Base-by-base conservation (phyloP, 2,113 vertebrate species). In the Chamaetylas fuelleborni region DNA sequence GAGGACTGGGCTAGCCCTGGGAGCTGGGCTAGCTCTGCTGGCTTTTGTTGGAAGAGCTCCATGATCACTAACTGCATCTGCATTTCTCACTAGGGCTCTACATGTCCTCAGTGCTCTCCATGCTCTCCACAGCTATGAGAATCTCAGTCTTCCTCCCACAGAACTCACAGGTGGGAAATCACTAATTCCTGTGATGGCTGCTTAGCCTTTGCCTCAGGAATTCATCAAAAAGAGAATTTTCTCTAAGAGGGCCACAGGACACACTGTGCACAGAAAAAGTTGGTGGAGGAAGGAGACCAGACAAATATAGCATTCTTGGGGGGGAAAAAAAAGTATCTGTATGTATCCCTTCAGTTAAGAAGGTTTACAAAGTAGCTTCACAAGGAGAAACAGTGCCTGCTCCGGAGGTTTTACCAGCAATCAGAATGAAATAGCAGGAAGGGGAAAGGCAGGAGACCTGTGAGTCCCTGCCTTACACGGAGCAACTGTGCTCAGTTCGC, bases 301-400 rank as follows among this genome's bases (percentile, higher is more conserved):
- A 71, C 38, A 87, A 84, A 56, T 56, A 38, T 10, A 57, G 19
- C 38, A 38, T 70, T 78, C 11, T 29, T 64, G 13, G 16, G 7
- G 3, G 2, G 1, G 17, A 31, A 36, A 42, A 45, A 60, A 57
- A 19, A 29, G 48, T 1, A 85, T 22, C 58, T 2, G 1, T 13
- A 33, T 50, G 19, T 28, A 42, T 70, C 19, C 16, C 20, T 14
- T 12, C 48, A 12, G 22, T 83, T 60, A 42, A 43, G 33, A 58
- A 77, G 51, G 50, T 89, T 91, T 85, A 87, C 70, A 67, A 36
- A 50, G 53, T 12, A 86, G 33, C 43, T 78, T 92, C 69, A 69
- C 47, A 77, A 31, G 13, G 56, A 87, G 33, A 77, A 31, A 53
- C 42, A 48, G 61, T 22, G 29, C 60, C 28, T 78, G 38, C 72